phyloP scores from a whole-genome alignment of 2,797 vertebrate species.

The Knipowitschia caucasica region DNA sequence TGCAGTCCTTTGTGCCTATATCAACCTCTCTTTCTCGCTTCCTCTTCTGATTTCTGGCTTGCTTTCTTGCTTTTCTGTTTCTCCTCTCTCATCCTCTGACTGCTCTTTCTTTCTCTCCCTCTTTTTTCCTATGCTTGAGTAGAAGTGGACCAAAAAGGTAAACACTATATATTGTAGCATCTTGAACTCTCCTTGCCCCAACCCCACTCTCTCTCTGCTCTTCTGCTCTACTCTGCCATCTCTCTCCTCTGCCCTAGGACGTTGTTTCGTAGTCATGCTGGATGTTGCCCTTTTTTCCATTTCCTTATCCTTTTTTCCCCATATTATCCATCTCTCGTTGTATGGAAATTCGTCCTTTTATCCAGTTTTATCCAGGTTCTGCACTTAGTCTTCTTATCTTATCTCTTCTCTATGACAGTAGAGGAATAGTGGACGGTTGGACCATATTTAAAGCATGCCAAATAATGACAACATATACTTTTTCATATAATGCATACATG shows the following conservation, averaged over 20 bases:
- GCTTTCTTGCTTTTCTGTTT: slow-evolving; percentile 48
- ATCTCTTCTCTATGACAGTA: slow-evolving; percentile 19
- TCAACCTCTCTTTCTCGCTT: slow-evolving; percentile 19
- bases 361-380: slow-evolving; percentile 72
- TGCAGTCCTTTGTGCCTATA: slow-evolving; percentile 16
- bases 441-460: not conserved
- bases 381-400: slow-evolving; percentile 46
- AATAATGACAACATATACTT: not conserved
- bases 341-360: slow-evolving; percentile 62
- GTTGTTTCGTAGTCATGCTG: slow-evolving; percentile 81
- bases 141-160: slow-evolving; percentile 99
- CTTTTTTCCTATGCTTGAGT: slow-evolving; percentile 94
- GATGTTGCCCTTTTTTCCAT: slow-evolving; percentile 72
- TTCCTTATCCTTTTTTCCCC: slow-evolving; percentile 46
- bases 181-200: slow-evolving; percentile 71
- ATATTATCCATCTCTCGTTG: slow-evolving; percentile 67
- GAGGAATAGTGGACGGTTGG: slow-evolving; percentile 8
- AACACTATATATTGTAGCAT: slow-evolving; percentile 85
- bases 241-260: slow-evolving; percentile 75
- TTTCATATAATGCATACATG: not conserved
- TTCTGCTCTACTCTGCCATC: slow-evolving; percentile 60
- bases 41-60: slow-evolving; percentile 51
- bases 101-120: slow-evolving; percentile 85
- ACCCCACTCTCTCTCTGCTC: slow-evolving; percentile 51
- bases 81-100: slow-evolving; percentile 85